Evolutionary conservation across 2,797 vertebrate species (phyloP).

Genomic region (Anguilla marmorata): DNA sequence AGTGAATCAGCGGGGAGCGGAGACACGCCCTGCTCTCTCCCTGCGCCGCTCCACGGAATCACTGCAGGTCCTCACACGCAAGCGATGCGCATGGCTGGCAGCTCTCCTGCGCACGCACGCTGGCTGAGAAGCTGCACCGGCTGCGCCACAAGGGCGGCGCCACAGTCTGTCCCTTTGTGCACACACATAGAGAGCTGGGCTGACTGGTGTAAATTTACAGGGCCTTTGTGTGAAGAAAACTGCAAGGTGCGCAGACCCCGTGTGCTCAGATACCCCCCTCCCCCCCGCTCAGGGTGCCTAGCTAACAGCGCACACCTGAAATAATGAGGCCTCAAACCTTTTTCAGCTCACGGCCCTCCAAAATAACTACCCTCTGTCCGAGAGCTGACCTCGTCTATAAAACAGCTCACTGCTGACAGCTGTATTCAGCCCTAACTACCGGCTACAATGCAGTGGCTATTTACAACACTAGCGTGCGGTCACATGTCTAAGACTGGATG

Average conservation of each 20-base stretch:
- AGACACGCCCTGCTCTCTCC: not conserved
- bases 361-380: not conserved
- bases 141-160: not conserved
- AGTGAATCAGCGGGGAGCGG: not conserved
- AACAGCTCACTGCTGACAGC: not conserved
- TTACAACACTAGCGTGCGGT: not conserved
- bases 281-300: not conserved
- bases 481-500: too few species aligned
- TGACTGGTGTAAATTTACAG: not conserved
- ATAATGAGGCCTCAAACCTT: not conserved
- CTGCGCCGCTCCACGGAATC: not conserved
- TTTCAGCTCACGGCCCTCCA: not conserved
- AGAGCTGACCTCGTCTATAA: not conserved
- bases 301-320: not conserved
- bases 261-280: not conserved
- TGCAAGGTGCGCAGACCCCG: not conserved
- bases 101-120: not conserved
- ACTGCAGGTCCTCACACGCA: constrained; percentile 18
- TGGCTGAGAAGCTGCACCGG: not conserved
- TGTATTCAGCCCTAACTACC: not conserved
- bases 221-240: not conserved
- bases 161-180: not conserved
- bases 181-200: not conserved
- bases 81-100: not conserved
- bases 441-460: not conserved